These are phyloP conservation scores for Cichlasoma orientale DNA, from an alignment of 2,797 vertebrate species.

Conservation along the genomic window DNA sequence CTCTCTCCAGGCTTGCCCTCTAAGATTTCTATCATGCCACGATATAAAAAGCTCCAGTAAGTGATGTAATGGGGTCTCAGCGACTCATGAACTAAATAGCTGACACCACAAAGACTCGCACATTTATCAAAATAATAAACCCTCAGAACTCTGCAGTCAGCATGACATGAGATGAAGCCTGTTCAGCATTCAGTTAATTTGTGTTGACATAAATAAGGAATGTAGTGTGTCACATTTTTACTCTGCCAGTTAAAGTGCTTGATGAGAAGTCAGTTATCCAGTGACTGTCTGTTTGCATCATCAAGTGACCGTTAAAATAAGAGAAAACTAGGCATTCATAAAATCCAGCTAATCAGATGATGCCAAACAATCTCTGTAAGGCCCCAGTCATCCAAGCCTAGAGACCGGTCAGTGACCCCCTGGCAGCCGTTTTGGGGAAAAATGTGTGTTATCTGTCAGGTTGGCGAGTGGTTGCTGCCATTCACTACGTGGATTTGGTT, in stretches of 20 bases:
- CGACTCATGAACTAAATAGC: constrained; percentile 34
- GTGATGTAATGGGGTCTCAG: constrained; percentile 53
- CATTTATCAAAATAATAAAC: constrained; percentile 29
- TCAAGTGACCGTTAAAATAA: neutral
- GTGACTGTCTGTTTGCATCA: constrained; percentile 11
- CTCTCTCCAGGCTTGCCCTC: constrained; percentile 18
- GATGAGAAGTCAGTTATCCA: neutral
- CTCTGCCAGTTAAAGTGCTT: neutral
- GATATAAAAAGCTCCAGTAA: constrained; percentile 50
- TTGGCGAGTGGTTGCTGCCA: neutral
- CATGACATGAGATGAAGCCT: constrained; percentile 5
- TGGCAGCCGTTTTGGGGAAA: neutral
- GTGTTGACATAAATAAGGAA: constrained; percentile 26
- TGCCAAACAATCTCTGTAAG: neutral
- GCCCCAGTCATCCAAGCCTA: neutral
- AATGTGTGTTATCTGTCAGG: neutral
- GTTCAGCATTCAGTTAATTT: constrained; percentile 10
- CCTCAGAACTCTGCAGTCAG: constrained; percentile 1
- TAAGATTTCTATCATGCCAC: neutral
- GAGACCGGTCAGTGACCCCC: neutral
- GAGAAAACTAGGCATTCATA: constrained; percentile 3
- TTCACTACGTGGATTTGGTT: too few species aligned
- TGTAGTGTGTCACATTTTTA: neutral
- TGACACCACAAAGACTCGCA: constrained; percentile 25
- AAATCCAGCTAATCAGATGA: neutral